A percentile compares a stretch with the other conserved stretches of the same genome.
Evolutionary conservation across 2,113 vertebrate genomes (phyloP).

Genomic region (Vulpes ferrilata): DNA sequence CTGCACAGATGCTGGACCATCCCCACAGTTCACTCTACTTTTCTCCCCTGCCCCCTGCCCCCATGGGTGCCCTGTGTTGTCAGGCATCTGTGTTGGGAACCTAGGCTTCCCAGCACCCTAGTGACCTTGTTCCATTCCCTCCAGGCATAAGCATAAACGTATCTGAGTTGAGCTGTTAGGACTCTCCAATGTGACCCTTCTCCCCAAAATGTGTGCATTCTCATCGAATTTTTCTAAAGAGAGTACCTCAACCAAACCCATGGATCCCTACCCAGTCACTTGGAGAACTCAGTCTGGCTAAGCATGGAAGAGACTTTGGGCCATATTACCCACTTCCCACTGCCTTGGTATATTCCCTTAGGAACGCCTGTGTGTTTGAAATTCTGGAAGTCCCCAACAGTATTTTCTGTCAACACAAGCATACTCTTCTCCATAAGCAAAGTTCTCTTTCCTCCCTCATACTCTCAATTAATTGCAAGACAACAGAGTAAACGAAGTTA

Average conservation of each 20-base stretch:
- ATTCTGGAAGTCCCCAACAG: not conserved
- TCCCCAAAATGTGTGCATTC: not conserved
- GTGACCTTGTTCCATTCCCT: not conserved
- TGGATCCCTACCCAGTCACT: not conserved
- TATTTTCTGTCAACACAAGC: not conserved
- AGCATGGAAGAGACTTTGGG: not conserved
- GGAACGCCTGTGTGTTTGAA: not conserved
- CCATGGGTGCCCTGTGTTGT: not conserved
- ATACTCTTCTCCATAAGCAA: not conserved
- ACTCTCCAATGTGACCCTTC: not conserved
- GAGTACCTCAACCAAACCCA: not conserved
- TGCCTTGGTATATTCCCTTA: not conserved
- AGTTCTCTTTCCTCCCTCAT: conserved; percentile 44
- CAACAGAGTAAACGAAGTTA: conserved; percentile 18
- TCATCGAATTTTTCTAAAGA: not conserved
- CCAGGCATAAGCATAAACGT: not conserved
- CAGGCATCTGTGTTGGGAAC: not conserved
- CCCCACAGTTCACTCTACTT: not conserved
- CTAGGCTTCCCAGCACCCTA: not conserved
- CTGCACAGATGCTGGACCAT: not conserved
- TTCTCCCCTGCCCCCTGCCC: not conserved
- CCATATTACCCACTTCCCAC: not conserved
- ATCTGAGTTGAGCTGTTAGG: not conserved
- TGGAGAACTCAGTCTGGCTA: not conserved
- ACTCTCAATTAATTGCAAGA: not conserved